Conservation (phyloP, 2,888 invertebrate species). For the Clostera curtula region DNA sequence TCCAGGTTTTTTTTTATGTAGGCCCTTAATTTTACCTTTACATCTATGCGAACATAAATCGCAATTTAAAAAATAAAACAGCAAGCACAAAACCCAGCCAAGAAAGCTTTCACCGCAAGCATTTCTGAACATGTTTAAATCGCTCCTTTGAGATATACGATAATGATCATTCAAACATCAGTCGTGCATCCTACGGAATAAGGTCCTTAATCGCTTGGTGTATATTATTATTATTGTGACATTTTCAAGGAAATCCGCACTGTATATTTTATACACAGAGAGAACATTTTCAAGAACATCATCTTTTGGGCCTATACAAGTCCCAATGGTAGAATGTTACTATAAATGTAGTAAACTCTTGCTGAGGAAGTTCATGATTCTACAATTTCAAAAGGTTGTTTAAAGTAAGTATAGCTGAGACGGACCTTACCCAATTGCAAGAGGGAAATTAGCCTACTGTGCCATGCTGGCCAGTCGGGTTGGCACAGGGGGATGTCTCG, state of each 20-base stretch:
- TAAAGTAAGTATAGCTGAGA: too few relatives aligned
- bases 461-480: too few relatives aligned
- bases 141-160: slow-evolving; percentile 47
- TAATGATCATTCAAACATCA: slow-evolving; percentile 20
- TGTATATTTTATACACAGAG: slow-evolving; percentile 22
- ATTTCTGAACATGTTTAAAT: slow-evolving; percentile 61
- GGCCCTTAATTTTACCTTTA: slow-evolving; percentile 27
- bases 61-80: slow-evolving; percentile 60
- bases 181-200: slow-evolving; percentile 17
- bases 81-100: slow-evolving; percentile 54
- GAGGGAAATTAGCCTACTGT: too few relatives aligned
- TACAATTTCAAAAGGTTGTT: too few relatives aligned
- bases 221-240: slow-evolving; percentile 14
- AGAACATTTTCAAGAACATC: slow-evolving; percentile 18
- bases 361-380: too few relatives aligned
- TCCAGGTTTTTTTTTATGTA: too few relatives aligned
- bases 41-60: slow-evolving; percentile 48
- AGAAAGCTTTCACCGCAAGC: slow-evolving; percentile 64
- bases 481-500: too few relatives aligned
- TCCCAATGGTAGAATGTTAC: slow-evolving; percentile 43
- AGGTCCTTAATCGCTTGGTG: slow-evolving; percentile 13
- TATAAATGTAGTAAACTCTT: too few relatives aligned
- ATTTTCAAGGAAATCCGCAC: slow-evolving; percentile 25
- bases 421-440: too few relatives aligned
- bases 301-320: slow-evolving; percentile 24